Base-by-base conservation (phyloP, 2,797 vertebrate genomes). In the Pempheris klunzingeri region DNA sequence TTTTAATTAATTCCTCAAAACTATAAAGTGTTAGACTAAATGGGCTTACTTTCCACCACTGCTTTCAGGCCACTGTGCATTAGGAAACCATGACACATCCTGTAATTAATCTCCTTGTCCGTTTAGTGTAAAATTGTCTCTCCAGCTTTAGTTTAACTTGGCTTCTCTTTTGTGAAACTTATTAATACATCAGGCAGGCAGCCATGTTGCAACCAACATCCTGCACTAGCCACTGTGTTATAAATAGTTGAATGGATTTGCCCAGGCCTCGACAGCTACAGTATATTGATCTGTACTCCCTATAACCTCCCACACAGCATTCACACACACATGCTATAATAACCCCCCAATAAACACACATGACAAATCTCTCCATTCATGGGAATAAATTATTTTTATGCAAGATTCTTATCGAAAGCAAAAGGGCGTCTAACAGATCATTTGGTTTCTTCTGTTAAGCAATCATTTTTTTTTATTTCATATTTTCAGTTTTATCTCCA, bases 321-420 rank as follows among this genome's bases (percentile, higher is more conserved):
- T 30, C 54, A 53, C 34, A 39, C 47, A 58, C 30, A 26, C 24
- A 26, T 28, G n/a, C 28, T 43, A 17, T 18, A 44, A 24, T 18
- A n/a, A n/a, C 54, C 26, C 22, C 20, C 30, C 49, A 38, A 71
- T 15, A 55, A 61, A 68, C 49, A 80, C 49, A 74, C 61, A 88
- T 6, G 24, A 79, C 54, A 74, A 41, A 72, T 41, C 7, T 24
- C 61, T 74, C 32, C 30, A 30, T 79, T 84, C 54, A 80, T 73
- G 74, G 89, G 88, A 93, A 90, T 87, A 90, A 76, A 81, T 90
- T 88, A 90, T 85, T 94, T 93, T 93, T 93, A 92, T 92, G 82
- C 80, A 91, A 81, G 78, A 90, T 69, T 87, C 57, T 89, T 71
- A 90, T 87, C 43, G 76, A 85, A 91, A 92, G 91, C 87, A 88